phyloP scores from a whole-genome alignment of 2,888 invertebrate genomes.

The Andrena bicolor region DNA sequence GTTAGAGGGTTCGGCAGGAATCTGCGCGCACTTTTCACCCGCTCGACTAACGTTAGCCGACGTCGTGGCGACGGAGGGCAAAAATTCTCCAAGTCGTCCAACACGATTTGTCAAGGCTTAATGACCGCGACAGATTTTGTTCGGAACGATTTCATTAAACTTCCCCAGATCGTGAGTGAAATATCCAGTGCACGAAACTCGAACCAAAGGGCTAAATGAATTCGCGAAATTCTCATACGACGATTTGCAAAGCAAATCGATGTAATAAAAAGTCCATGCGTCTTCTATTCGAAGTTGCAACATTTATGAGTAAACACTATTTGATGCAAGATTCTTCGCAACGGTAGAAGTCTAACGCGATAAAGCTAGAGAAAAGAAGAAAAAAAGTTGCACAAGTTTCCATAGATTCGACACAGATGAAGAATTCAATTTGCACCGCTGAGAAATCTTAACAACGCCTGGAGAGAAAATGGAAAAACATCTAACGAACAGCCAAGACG shows the following conservation, averaged over 20 bases:
- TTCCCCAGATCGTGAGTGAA: slow-evolving; percentile 6
- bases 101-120: slow-evolving; percentile 52
- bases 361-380: background rate
- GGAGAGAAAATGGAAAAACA: background rate
- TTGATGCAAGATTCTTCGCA: too few relatives aligned
- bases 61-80: slow-evolving; percentile 29
- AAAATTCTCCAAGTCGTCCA: slow-evolving; percentile 56
- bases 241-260: too few relatives aligned
- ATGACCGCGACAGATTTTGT: slow-evolving; percentile 47
- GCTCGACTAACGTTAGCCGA: slow-evolving; percentile 19
- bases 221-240: background rate
- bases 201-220: background rate
- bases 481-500: background rate
- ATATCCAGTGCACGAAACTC: background rate
- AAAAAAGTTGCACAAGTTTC: background rate
- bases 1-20: slow-evolving; percentile 70
- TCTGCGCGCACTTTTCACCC: slow-evolving; percentile 57
- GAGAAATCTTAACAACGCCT: slow-evolving; percentile 4
- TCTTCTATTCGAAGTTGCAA: too few relatives aligned
- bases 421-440: background rate
- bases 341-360: background rate
- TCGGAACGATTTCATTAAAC: slow-evolving; percentile 41
- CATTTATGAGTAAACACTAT: too few relatives aligned
- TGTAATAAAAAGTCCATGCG: too few relatives aligned
- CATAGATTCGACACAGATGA: background rate